These are phyloP conservation scores for Conomelus anceps DNA, from an alignment of 2,888 invertebrate genomes.

Conservation along the genomic window DNA sequence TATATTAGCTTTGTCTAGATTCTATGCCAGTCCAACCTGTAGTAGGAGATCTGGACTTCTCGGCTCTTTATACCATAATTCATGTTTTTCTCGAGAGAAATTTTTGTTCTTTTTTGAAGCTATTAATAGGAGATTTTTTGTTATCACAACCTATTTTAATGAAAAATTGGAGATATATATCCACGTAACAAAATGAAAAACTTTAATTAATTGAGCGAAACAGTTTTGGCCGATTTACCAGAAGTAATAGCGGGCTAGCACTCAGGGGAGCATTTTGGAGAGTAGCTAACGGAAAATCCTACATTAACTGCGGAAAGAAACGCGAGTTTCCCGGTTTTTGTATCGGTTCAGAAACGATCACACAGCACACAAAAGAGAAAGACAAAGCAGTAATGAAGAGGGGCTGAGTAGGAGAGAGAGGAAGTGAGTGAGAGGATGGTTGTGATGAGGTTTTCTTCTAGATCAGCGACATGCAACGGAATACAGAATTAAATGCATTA, in stretches of 20 bases:
- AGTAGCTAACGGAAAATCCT: neutral
- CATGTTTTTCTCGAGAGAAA: no score
- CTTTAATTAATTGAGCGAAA: neutral
- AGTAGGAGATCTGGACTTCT: no score
- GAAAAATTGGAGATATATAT: neutral
- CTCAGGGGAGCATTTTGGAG: neutral
- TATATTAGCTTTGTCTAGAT: no score
- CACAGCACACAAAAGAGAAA: conserved; percentile 18
- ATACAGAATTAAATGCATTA: neutral
- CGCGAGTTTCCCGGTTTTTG: neutral
- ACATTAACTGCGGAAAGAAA: neutral
- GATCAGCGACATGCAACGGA: neutral
- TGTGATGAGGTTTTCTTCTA: neutral
- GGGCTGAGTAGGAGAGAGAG: neutral
- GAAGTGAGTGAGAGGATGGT: neutral
- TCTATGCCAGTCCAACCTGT: no score
- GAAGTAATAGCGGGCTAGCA: no score
- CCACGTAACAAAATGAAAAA: neutral
- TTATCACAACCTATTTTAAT: neutral
- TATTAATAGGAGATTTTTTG: no score
- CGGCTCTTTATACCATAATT: no score
- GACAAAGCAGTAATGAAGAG: conserved; percentile 16
- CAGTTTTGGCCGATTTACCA: neutral
- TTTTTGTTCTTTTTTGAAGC: no score
- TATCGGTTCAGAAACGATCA: neutral